These are phyloP conservation scores for Ceratina japonica DNA, from an alignment of 1,140 invertebrate genomes.

Conservation along the genomic window DNA sequence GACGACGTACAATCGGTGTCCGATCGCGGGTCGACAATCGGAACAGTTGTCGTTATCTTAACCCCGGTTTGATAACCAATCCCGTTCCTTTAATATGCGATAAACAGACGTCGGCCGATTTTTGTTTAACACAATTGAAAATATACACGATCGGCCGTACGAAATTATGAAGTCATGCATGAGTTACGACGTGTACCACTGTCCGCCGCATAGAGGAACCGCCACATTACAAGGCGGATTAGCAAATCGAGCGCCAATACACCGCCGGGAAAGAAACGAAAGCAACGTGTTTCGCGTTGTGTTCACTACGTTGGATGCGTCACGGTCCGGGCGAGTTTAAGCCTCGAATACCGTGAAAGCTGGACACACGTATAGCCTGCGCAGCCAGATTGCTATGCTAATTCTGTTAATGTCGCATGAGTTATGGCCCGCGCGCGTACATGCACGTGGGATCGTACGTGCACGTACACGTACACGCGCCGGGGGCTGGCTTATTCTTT, in stretches of 20 bases:
- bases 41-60: slow-evolving; percentile 28
- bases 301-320: slow-evolving; percentile 19
- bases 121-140: slow-evolving; percentile 42
- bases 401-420: slow-evolving; percentile 73
- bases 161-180: slow-evolving; percentile 45
- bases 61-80: neutral
- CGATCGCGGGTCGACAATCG: slow-evolving; percentile 39
- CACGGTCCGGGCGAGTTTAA: slow-evolving; percentile 39
- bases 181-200: slow-evolving; percentile 23
- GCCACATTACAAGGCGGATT: slow-evolving; percentile 23
- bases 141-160: slow-evolving; percentile 1
- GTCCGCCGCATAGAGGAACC: neutral
- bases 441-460: slow-evolving; percentile 11
- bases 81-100: slow-evolving; percentile 33
- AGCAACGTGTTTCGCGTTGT: slow-evolving; percentile 48
- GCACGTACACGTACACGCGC: slow-evolving; percentile 16
- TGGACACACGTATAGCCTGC: slow-evolving; percentile 25
- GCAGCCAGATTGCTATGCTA: slow-evolving; percentile 70
- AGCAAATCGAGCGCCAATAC: slow-evolving; percentile 55
- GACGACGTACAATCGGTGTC: slow-evolving; percentile 30
- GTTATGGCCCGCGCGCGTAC: slow-evolving; percentile 57
- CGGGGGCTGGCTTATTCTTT: slow-evolving; percentile 39
- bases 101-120: slow-evolving; percentile 33
- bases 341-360: neutral
- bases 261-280: slow-evolving; percentile 55